Evolutionary conservation across 2,113 vertebrate genomes (phyloP).

Genomic region (Emydura subglobosa): DNA sequence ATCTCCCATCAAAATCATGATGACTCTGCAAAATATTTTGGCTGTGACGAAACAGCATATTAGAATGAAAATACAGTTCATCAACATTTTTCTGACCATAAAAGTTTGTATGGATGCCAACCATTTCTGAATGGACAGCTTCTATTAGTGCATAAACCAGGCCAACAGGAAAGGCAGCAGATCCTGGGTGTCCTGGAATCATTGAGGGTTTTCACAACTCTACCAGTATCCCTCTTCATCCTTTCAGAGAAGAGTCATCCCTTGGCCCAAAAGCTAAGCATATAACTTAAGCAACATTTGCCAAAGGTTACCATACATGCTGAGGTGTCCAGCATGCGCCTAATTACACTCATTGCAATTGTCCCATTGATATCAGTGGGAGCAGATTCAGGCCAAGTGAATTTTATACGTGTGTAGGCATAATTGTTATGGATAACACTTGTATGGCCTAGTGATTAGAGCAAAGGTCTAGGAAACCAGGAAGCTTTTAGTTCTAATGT

Average conservation of each 20-base stretch:
- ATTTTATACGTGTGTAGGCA: not conserved
- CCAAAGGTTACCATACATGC: accelerated
- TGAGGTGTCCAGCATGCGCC: not conserved
- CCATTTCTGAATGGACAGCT: too few relatives aligned
- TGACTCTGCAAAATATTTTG: not conserved
- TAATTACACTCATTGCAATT: not conserved
- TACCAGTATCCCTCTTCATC: not conserved
- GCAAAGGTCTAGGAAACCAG: not conserved
- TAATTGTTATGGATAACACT: not conserved
- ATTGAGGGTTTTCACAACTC: not conserved
- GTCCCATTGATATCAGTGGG: not conserved
- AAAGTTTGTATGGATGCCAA: not conserved
- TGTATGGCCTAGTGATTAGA: not conserved
- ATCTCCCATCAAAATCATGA: too few relatives aligned
- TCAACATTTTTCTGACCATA: not conserved
- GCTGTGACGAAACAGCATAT: not conserved
- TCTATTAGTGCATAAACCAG: too few relatives aligned
- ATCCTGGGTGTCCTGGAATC: not conserved
- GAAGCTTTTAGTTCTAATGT: not conserved
- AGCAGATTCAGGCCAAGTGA: not conserved
- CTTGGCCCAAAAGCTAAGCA: not conserved
- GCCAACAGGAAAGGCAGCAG: not conserved
- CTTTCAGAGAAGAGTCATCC: accelerated
- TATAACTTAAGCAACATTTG: not conserved
- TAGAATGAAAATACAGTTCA: not conserved